These are phyloP conservation scores for Stenichneumon culpator DNA, from an alignment of 2,888 invertebrate genomes.

Conservation along the genomic window DNA sequence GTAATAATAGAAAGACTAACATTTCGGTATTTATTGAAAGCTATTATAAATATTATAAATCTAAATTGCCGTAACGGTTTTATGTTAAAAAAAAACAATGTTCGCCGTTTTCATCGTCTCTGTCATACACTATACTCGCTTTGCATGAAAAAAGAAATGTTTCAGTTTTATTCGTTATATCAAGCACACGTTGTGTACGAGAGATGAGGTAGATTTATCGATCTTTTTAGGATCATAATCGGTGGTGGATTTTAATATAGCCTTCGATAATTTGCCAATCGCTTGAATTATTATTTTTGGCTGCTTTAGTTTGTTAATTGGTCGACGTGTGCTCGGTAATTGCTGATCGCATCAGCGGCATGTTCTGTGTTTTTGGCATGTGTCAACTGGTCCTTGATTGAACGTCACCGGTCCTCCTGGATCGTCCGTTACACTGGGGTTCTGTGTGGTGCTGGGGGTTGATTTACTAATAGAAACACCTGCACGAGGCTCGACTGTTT, in stretches of 20 bases:
- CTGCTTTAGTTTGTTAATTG: constrained; percentile 42
- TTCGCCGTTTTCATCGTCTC: constrained; percentile 30
- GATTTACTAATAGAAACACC: constrained; percentile 87
- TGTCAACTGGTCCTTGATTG: constrained; percentile 81
- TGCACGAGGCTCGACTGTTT: constrained; percentile 88
- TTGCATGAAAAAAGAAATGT: constrained; percentile 77
- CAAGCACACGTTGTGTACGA: constrained; percentile 76
- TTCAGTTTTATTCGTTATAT: constrained; percentile 71
- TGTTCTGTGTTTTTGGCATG: constrained; percentile 85
- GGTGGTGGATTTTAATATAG: not conserved
- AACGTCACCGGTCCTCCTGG: constrained; percentile 79
- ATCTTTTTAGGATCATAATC: not conserved
- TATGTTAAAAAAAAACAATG: constrained; percentile 21
- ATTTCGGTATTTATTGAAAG: constrained; percentile 30
- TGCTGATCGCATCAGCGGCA: constrained; percentile 84
- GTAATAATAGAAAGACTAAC: constrained; percentile 40
- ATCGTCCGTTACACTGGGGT: constrained; percentile 77
- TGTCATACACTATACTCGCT: constrained; percentile 61
- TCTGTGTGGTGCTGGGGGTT: constrained; percentile 80
- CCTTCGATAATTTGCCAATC: constrained; percentile 23
- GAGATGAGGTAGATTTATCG: constrained; percentile 8
- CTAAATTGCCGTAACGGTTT: constrained; percentile 33
- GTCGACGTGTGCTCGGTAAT: constrained; percentile 81
- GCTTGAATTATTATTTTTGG: constrained; percentile 3
- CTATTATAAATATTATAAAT: constrained; percentile 22